These are phyloP conservation scores for Pedetes capensis DNA, from an alignment of 2,113 vertebrate genomes.

Conservation along the genomic window DNA sequence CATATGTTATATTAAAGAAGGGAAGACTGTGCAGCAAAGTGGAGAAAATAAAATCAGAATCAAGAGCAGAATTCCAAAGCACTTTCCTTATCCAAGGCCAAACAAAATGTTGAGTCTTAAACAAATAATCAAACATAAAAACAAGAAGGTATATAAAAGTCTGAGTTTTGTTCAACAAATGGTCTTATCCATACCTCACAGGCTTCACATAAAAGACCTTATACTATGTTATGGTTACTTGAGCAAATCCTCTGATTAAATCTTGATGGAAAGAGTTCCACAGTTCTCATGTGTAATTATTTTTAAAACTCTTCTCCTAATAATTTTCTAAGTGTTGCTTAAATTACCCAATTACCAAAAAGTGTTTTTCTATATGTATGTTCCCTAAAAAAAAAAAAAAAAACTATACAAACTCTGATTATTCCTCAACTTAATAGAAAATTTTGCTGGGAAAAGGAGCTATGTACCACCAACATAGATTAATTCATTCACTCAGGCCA, in stretches of 20 bases:
- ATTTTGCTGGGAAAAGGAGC: neutral
- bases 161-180: neutral
- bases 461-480: neutral
- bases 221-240: neutral
- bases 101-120: neutral
- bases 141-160: neutral
- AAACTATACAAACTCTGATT: neutral
- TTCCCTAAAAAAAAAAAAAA: neutral
- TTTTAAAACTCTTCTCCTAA: neutral
- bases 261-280: neutral
- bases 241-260: neutral
- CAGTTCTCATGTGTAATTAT: neutral
- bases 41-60: neutral
- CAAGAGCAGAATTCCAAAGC: neutral
- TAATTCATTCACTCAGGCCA: neutral
- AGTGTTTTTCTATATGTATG: neutral
- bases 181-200: neutral
- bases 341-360: neutral
- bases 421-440: neutral
- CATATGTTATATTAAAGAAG: too few relatives aligned
- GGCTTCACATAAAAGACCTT: neutral
- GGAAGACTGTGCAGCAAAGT: neutral
- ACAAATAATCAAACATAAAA: neutral
- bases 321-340: slow-evolving; percentile 14
- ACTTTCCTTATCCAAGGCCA: neutral